Evolutionary conservation across 2,797 vertebrate species (phyloP).

Genomic region (Tenualosa thibaudeaui): DNA sequence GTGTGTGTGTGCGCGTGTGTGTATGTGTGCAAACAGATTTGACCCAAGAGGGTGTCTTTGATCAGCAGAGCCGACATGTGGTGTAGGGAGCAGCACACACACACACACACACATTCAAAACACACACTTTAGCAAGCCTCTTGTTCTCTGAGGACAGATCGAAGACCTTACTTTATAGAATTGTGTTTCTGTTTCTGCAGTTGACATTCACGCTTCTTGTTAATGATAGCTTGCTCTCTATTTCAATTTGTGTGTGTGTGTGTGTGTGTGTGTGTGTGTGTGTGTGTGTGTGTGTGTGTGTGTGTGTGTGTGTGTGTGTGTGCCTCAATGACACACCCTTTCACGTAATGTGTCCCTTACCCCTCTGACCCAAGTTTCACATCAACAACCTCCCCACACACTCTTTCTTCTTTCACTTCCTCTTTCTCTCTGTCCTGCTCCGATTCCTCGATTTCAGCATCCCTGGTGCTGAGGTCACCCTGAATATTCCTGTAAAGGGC

Average conservation of each 20-base stretch:
- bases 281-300: not conserved
- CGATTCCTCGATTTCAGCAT: not conserved
- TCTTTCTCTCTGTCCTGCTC: not conserved
- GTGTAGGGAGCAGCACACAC: not conserved
- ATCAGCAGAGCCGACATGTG: constrained; percentile 1
- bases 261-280: not conserved
- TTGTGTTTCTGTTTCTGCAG: not conserved
- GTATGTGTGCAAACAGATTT: constrained; percentile 12
- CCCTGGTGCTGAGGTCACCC: constrained; percentile 10
- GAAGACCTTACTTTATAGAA: not conserved
- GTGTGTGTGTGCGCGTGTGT: not conserved
- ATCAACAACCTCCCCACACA: not conserved
- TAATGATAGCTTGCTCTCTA: not conserved
- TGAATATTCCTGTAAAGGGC: not conserved
- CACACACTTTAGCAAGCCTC: not conserved
- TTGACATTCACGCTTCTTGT: too few relatives aligned
- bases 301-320: not conserved
- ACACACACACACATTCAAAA: constrained; percentile 4
- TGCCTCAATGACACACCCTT: not conserved
- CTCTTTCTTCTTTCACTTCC: too few relatives aligned
- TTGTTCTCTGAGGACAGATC: not conserved
- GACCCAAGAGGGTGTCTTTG: constrained; percentile 14
- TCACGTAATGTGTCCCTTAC: not conserved
- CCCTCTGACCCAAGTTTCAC: constrained; percentile 5
- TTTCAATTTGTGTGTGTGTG: not conserved